A percentile compares a stretch with the other conserved stretches of the same genome.
phyloP scores from a whole-genome alignment of 2,888 invertebrate species.

The Sicus ferrugineus region DNA sequence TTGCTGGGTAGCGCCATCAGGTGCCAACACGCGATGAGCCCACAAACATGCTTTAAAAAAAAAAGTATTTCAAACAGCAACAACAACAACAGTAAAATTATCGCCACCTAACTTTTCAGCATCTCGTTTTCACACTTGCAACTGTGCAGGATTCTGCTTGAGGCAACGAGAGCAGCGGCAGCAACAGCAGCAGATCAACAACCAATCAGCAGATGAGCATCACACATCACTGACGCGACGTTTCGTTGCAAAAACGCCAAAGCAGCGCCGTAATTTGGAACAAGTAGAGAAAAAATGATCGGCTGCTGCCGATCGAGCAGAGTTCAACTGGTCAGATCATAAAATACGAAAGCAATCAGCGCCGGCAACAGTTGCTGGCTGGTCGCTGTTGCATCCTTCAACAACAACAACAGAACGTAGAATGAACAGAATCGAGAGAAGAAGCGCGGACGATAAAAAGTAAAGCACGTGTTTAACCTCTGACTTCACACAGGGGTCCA shows the following conservation, averaged over 20 bases:
- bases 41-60: background rate
- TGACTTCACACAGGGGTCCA: background rate
- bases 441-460: slow-evolving; percentile 13
- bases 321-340: slow-evolving; percentile 2
- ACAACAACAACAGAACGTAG: background rate
- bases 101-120: background rate
- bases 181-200: background rate
- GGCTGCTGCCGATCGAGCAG: slow-evolving; percentile 5
- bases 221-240: no score
- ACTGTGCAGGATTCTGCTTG: background rate
- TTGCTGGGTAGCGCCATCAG: slow-evolving; percentile 18
- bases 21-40: background rate
- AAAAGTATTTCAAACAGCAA: background rate
- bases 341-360: slow-evolving; percentile 27
- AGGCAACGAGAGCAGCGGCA: background rate
- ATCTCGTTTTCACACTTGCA: background rate
- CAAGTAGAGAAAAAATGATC: no score
- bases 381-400: background rate
- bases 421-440: background rate
- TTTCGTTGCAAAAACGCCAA: no score
- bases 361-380: background rate
- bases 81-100: background rate
- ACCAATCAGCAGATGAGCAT: no score
- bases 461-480: slow-evolving; percentile 31
- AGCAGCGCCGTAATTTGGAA: no score